phyloP scores from a whole-genome alignment of 1,140 invertebrate species.

The Zelostemma sp. region DNA sequence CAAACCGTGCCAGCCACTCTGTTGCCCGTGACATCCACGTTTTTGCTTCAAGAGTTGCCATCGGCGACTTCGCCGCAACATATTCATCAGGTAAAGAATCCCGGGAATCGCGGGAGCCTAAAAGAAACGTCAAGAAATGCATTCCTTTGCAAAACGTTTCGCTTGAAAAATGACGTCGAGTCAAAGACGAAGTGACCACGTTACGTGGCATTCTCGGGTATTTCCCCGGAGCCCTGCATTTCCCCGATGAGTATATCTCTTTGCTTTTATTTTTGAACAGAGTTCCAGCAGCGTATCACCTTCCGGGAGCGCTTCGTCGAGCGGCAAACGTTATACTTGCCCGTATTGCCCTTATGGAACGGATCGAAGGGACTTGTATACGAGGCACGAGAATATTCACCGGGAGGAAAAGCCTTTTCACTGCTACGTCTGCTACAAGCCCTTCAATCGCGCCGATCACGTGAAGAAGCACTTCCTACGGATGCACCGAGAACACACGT shows the following conservation, averaged over 20 bases:
- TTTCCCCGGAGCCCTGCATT: constrained; percentile 7
- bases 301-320: constrained; percentile 38
- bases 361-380: constrained; percentile 93
- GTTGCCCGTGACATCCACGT: constrained; percentile 58
- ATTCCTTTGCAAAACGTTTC: no score
- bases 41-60: constrained; percentile 63
- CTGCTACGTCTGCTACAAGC: constrained; percentile 91
- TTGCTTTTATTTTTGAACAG: constrained; percentile 18
- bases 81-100: constrained; percentile 57
- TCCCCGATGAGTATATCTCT: background rate
- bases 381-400: constrained; percentile 96
- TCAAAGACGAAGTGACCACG: background rate
- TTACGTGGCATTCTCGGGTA: constrained; percentile 3
- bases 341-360: constrained; percentile 90
- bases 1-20: constrained; percentile 64
- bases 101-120: no score
- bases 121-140: no score
- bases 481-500: constrained; percentile 89
- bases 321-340: constrained; percentile 85
- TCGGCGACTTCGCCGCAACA: constrained; percentile 56
- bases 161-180: no score
- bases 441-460: constrained; percentile 94
- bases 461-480: constrained; percentile 94
- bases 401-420: constrained; percentile 93
- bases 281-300: constrained; percentile 50